Conservation (phyloP, 1,140 invertebrate species). For the Belonocnema kinseyi region DNA sequence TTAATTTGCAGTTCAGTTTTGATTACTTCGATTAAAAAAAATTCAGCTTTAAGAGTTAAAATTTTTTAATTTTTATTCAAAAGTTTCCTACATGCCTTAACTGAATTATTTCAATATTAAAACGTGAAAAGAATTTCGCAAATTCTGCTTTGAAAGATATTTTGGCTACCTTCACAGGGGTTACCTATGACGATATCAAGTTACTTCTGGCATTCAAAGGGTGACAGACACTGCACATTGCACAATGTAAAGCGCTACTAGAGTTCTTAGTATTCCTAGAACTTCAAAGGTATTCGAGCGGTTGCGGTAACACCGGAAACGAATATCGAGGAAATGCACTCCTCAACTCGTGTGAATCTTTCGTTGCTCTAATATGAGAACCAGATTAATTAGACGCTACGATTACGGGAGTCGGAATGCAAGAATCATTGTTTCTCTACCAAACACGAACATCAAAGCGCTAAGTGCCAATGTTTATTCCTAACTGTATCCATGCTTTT, state of each 20-base stretch:
- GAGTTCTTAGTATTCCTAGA: slow-evolving; percentile 31
- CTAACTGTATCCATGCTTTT: slow-evolving; percentile 20
- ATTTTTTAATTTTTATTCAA: too few species aligned
- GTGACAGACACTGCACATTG: slow-evolving; percentile 13
- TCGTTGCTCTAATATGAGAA: slow-evolving; percentile 53
- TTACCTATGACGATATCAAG: slow-evolving; percentile 5
- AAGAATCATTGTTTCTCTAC: slow-evolving; percentile 19
- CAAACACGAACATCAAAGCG: too few species aligned
- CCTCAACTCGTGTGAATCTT: slow-evolving; percentile 49
- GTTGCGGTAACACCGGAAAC: slow-evolving; percentile 55
- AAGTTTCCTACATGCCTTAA: too few species aligned
- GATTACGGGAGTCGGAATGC: slow-evolving; percentile 36
- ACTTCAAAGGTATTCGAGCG: slow-evolving; percentile 54
- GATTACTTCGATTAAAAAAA: too few species aligned
- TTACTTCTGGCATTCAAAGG: slow-evolving; percentile 13
- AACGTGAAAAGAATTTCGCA: too few species aligned
- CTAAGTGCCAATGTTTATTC: neutral
- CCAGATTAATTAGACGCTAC: slow-evolving; percentile 55
- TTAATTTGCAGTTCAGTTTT: too few species aligned
- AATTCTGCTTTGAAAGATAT: neutral
- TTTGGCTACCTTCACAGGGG: slow-evolving; percentile 3
- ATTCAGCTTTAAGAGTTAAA: too few species aligned
- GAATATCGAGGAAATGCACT: slow-evolving; percentile 53
- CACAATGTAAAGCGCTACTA: slow-evolving; percentile 13
- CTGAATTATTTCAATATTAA: too few species aligned